A percentile compares a stretch with the other conserved stretches of the same genome.
phyloP scores from a whole-genome alignment of 2,797 vertebrate genomes.

The Ataeniobius toweri region DNA sequence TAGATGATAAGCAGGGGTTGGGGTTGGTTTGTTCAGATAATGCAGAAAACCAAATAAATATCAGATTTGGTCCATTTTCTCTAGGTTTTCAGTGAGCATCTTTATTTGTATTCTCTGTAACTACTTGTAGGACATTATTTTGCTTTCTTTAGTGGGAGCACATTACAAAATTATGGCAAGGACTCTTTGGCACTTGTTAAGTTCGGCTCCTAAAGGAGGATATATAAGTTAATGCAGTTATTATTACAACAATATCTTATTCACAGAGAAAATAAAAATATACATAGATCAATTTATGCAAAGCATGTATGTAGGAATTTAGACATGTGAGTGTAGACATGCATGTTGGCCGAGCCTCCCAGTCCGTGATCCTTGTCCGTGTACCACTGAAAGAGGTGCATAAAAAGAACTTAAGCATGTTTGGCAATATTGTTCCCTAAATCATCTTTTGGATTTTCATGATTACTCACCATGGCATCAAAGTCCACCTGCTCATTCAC shows the following conservation, averaged over 20 bases:
- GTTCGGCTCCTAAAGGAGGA: not conserved
- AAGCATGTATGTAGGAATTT: slow-evolving; percentile 93
- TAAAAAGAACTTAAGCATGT: not conserved
- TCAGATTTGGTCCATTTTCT: no score
- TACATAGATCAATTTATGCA: slow-evolving; percentile 44
- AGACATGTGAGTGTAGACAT: slow-evolving; percentile 94
- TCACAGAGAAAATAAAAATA: slow-evolving; percentile 8
- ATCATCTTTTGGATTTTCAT: not conserved
- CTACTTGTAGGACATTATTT: not conserved
- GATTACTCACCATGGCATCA: slow-evolving; percentile 90
- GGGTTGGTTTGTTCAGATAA: not conserved
- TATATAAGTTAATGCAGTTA: not conserved
- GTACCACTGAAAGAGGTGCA: slow-evolving; percentile 87
- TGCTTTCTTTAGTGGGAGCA: not conserved
- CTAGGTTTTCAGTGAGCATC: not conserved
- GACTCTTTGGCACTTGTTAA: not conserved
- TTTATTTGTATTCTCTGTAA: not conserved
- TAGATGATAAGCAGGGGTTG: not conserved
- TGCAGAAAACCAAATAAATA: no score
- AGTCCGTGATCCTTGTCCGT: slow-evolving; percentile 93
- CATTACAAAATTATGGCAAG: not conserved
- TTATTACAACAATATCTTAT: slow-evolving; percentile 2
- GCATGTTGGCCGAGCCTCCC: slow-evolving; percentile 83
- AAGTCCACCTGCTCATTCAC: slow-evolving; percentile 94
- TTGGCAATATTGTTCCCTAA: not conserved